Evolutionary conservation across 2,113 vertebrate species (phyloP).

Genomic region (Ciconia maguari): DNA sequence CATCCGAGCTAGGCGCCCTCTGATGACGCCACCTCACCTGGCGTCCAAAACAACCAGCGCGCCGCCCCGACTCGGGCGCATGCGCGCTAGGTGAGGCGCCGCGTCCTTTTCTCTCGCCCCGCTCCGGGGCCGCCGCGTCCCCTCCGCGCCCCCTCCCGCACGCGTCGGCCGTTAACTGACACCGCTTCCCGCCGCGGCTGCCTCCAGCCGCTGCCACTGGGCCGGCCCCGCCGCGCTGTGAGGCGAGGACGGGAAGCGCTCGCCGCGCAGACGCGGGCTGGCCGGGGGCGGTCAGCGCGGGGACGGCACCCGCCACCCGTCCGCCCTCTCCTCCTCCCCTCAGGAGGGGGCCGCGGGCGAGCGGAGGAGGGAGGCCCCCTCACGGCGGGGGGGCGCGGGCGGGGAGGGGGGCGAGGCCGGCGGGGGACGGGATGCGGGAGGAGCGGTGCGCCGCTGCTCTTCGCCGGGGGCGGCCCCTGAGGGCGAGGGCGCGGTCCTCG

Average conservation of each 20-base stretch:
- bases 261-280: not conserved
- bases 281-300: not conserved
- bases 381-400: not conserved
- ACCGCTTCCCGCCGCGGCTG: not conserved
- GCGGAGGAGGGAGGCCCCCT: not conserved
- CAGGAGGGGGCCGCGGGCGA: not conserved
- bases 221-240: not conserved
- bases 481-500: not conserved
- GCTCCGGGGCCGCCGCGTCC: not conserved
- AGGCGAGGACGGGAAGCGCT: not conserved
- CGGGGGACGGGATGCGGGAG: not conserved
- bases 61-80: not conserved
- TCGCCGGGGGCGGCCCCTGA: not conserved
- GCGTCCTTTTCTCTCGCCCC: not conserved
- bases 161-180: slow-evolving; percentile 36
- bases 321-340: not conserved
- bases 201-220: not conserved
- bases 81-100: slow-evolving; percentile 14
- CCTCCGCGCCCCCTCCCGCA: not conserved
- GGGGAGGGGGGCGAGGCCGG: not conserved
- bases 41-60: not conserved
- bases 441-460: no score
- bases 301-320: not conserved
- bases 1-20: not conserved
- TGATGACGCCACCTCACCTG: not conserved